Conservation (phyloP, 2,888 invertebrate species). For the Fragum fragum region DNA sequence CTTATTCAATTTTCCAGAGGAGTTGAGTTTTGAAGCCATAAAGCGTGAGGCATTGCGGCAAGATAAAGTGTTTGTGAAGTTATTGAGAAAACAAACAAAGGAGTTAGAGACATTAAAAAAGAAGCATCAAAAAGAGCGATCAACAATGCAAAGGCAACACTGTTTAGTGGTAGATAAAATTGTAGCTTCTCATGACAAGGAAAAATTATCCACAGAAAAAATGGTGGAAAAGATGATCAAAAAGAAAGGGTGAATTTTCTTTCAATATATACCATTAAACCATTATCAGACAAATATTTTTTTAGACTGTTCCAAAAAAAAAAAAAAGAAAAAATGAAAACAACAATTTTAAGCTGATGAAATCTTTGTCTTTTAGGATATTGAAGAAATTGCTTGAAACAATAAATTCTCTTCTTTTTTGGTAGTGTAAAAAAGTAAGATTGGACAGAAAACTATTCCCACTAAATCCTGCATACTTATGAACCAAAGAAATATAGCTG, state of each 20-base stretch:
- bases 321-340: too few species aligned
- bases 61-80: conserved; percentile 89
- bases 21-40: conserved; percentile 83
- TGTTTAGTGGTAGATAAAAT: conserved; percentile 97
- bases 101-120: conserved; percentile 96
- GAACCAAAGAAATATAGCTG: too few species aligned
- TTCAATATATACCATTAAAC: conserved; percentile 6
- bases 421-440: too few species aligned
- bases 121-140: conserved; percentile 96
- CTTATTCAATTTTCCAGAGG: conserved; percentile 69
- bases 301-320: too few species aligned
- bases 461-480: too few species aligned
- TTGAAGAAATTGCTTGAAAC: not conserved
- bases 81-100: conserved; percentile 97
- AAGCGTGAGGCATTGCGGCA: conserved; percentile 83
- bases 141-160: conserved; percentile 93
- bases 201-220: conserved; percentile 84
- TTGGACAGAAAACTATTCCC: too few species aligned
- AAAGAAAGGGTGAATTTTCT: conserved; percentile 88
- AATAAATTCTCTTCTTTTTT: not conserved
- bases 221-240: conserved; percentile 90
- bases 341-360: too few species aligned
- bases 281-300: not conserved
- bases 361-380: not conserved
- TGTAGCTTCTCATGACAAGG: conserved; percentile 89